A percentile compares a stretch with the other conserved stretches of the same genome.
phyloP scores from a whole-genome alignment of 2,888 invertebrate species.

The Schrankia costaestrigalis region DNA sequence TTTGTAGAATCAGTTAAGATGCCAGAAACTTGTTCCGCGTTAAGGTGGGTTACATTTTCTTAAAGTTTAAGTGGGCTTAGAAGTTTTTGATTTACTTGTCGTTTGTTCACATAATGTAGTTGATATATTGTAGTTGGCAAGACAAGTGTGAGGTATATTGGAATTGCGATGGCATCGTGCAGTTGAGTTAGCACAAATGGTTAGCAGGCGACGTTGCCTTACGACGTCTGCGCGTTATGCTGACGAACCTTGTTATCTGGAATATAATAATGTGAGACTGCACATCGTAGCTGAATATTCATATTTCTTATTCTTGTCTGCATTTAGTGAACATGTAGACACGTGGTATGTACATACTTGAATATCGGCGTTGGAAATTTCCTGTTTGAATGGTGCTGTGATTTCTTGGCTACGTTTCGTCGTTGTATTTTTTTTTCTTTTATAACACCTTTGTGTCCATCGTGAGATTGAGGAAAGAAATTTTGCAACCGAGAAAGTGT shows the following conservation, averaged over 20 bases:
- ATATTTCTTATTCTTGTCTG: slow-evolving; percentile 59
- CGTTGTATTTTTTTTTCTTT: no score
- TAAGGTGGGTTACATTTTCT: slow-evolving; percentile 20
- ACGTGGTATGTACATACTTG: slow-evolving; percentile 8
- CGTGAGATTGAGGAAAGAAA: no score
- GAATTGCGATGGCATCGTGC: slow-evolving; percentile 26
- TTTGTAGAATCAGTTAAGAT: slow-evolving; percentile 43
- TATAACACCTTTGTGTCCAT: no score
- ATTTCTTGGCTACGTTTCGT: background rate
- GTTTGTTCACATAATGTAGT: slow-evolving; percentile 33
- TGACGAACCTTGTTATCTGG: slow-evolving; percentile 77
- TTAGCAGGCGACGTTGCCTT: slow-evolving; percentile 32
- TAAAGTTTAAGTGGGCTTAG: slow-evolving; percentile 19
- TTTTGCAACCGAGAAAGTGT: no score
- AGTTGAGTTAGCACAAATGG: slow-evolving; percentile 56
- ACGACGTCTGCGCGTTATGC: slow-evolving; percentile 51
- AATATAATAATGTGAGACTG: slow-evolving; percentile 61
- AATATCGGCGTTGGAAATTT: slow-evolving; percentile 1
- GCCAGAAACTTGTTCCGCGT: slow-evolving; percentile 23
- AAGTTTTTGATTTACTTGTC: no score
- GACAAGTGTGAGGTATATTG: slow-evolving; percentile 32
- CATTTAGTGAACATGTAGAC: slow-evolving; percentile 26
- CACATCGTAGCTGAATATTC: slow-evolving; percentile 69
- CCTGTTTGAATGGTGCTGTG: slow-evolving; percentile 6
- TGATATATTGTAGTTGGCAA: slow-evolving; percentile 49